Conservation (phyloP, 35 echinoderm and acorn worm species). For the Apostichopus parvimensis region DNA sequence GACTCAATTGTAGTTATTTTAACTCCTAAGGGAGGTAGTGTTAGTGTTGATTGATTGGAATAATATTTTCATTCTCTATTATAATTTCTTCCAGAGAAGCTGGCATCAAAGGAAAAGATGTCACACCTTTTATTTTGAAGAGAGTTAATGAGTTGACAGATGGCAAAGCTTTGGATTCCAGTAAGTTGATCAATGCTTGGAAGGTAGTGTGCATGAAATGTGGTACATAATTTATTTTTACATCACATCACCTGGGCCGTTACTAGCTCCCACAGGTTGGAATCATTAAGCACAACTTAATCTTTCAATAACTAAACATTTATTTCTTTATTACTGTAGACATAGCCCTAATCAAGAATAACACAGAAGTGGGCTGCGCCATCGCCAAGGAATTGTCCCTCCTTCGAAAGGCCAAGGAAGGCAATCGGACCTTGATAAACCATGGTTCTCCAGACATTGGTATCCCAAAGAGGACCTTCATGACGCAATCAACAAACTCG, state of each 20-base stretch:
- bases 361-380: slow-evolving; percentile 82
- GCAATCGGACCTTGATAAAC: neutral
- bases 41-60: too few species aligned
- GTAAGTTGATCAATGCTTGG: slow-evolving; percentile 57
- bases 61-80: neutral
- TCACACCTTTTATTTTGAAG: slow-evolving; percentile 90
- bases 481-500: neutral
- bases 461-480: neutral
- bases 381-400: slow-evolving; percentile 83
- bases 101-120: slow-evolving; percentile 82
- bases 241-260: too few species aligned
- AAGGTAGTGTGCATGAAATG: too few species aligned
- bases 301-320: too few species aligned
- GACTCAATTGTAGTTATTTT: too few species aligned
- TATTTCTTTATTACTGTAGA: neutral
- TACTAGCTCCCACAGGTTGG: too few species aligned
- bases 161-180: slow-evolving; percentile 82
- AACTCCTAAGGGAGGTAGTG: too few species aligned
- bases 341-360: slow-evolving; percentile 77
- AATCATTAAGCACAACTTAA: too few species aligned
- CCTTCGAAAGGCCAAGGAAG: slow-evolving; percentile 28
- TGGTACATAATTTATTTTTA: too few species aligned
- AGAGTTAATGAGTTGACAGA: slow-evolving; percentile 87
- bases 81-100: slow-evolving; percentile 47
- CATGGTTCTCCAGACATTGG: neutral